These are phyloP conservation scores for Herminia tarsipennalis DNA, from an alignment of 2,888 invertebrate species.

Conservation along the genomic window DNA sequence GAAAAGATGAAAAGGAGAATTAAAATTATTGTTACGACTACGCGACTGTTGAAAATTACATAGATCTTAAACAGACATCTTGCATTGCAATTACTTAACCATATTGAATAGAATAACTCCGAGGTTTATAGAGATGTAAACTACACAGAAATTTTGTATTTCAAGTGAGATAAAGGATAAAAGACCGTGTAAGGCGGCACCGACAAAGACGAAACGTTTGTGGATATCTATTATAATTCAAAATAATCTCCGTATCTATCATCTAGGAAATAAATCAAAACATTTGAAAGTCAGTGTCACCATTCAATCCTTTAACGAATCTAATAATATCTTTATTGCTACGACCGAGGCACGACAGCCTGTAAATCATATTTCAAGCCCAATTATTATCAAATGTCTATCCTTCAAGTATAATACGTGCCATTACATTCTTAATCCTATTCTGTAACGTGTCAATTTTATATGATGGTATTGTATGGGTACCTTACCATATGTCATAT, in stretches of 20 bases:
- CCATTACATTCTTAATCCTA: slow-evolving; percentile 77
- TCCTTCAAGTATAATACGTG: slow-evolving; percentile 68
- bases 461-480: slow-evolving; percentile 72
- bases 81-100: slow-evolving; percentile 2
- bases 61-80: slow-evolving; percentile 1
- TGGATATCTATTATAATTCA: slow-evolving; percentile 36
- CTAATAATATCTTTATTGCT: slow-evolving; percentile 57
- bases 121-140: slow-evolving; percentile 1
- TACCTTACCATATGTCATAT: slow-evolving; percentile 75
- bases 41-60: not conserved
- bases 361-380: slow-evolving; percentile 78
- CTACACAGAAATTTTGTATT: slow-evolving; percentile 7
- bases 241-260: slow-evolving; percentile 45
- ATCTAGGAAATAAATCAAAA: slow-evolving; percentile 63
- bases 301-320: slow-evolving; percentile 58
- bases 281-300: slow-evolving; percentile 58
- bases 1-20: slow-evolving; percentile 8
- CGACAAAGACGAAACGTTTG: slow-evolving; percentile 31
- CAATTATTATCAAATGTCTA: slow-evolving; percentile 78
- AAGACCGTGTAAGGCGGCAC: slow-evolving; percentile 12
- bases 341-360: slow-evolving; percentile 58
- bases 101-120: slow-evolving; percentile 1
- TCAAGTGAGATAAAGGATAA: slow-evolving; percentile 6
- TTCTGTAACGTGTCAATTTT: slow-evolving; percentile 78
- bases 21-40: not conserved